Evolutionary conservation across 1,140 invertebrate genomes (phyloP).

Genomic region (Drosophila saltans): DNA sequence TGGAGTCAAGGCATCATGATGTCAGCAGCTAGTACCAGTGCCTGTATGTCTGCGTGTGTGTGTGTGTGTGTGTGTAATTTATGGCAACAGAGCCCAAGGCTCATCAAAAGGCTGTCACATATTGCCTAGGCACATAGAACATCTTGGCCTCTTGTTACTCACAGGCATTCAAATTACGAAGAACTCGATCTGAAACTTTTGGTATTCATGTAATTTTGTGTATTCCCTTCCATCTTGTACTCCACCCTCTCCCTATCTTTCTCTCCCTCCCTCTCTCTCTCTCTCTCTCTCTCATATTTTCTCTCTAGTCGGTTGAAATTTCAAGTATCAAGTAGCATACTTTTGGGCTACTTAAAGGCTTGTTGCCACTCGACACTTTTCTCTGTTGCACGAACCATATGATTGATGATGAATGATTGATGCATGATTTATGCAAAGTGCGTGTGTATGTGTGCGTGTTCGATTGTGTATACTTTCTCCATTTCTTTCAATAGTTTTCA

Average conservation of each 20-base stretch:
- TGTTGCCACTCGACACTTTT: background rate
- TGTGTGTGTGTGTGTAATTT: slow-evolving; percentile 50
- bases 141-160: slow-evolving; percentile 16
- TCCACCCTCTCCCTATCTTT: background rate
- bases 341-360: background rate
- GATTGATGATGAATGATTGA: slow-evolving; percentile 80
- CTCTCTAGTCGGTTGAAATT: background rate
- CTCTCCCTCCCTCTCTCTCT: background rate
- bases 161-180: slow-evolving; percentile 41
- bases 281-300: background rate
- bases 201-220: slow-evolving; percentile 14
- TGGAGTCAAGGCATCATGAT: slow-evolving; percentile 10
- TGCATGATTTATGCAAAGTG: slow-evolving; percentile 60
- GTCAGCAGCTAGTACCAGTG: slow-evolving; percentile 14
- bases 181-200: slow-evolving; percentile 16
- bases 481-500: no score
- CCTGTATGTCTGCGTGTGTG: slow-evolving; percentile 12
- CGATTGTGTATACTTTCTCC: background rate
- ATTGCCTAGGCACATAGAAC: slow-evolving; percentile 17
- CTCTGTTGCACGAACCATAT: slow-evolving; percentile 25
- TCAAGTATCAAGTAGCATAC: slow-evolving; percentile 1
- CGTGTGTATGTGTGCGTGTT: slow-evolving; percentile 11
- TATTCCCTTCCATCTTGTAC: background rate
- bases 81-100: slow-evolving; percentile 33
- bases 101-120: slow-evolving; percentile 17